Conservation (phyloP, 2,888 invertebrate genomes). For the Lydus trimaculatus region DNA sequence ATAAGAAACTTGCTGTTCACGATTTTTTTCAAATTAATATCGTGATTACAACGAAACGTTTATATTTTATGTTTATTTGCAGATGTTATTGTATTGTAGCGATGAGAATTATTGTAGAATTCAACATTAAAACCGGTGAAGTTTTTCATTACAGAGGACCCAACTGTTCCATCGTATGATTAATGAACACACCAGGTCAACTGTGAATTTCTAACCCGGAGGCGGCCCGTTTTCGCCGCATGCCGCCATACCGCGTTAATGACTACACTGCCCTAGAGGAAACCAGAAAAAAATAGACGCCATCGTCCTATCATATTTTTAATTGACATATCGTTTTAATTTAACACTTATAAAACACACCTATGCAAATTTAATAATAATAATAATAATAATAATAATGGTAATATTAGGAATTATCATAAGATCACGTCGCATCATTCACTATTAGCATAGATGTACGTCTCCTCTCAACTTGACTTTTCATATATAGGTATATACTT, state of each 20-base stretch:
- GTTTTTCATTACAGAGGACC: conserved; percentile 49
- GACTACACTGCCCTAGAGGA: conserved; percentile 8
- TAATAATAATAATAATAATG: neutral
- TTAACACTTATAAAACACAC: neutral
- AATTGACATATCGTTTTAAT: conserved; percentile 6
- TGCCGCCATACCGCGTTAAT: conserved; percentile 17
- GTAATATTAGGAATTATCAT: neutral
- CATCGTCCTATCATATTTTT: neutral
- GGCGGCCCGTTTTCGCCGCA: conserved; percentile 36
- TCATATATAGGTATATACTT: neutral
- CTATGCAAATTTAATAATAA: neutral
- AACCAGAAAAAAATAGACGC: neutral
- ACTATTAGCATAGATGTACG: conserved; percentile 2
- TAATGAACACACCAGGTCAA: conserved; percentile 51
- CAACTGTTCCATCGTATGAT: conserved; percentile 49
- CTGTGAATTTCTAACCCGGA: conserved; percentile 49
- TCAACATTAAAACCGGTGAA: conserved; percentile 38
- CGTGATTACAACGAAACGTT: neutral
- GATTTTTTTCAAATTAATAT: neutral
- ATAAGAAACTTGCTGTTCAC: neutral
- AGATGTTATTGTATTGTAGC: neutral
- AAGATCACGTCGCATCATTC: neutral
- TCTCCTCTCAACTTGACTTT: neutral
- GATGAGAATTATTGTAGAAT: neutral
- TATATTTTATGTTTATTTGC: neutral